Evolutionary conservation across 1,140 invertebrate species (phyloP).

Genomic region (Bombus fervidus): DNA sequence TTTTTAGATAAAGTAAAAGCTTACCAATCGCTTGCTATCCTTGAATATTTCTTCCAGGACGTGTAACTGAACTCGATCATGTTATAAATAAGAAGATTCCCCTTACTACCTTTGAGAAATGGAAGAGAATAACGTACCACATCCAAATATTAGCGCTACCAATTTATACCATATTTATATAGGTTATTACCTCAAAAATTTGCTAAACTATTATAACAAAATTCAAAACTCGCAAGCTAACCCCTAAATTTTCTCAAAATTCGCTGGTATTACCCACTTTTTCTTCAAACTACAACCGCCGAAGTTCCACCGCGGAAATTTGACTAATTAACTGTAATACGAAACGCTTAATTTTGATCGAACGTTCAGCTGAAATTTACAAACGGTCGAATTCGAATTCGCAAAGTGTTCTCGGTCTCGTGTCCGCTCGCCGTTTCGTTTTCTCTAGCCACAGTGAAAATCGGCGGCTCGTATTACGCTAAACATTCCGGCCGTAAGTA

Average conservation of each 20-base stretch:
- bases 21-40: too few relatives aligned
- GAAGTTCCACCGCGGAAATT: not conserved
- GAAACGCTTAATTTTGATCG: not conserved
- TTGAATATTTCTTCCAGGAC: too few relatives aligned
- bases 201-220: not conserved
- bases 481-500: constrained; percentile 37
- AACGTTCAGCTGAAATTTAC: not conserved
- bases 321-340: not conserved
- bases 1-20: not conserved
- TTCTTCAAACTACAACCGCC: not conserved
- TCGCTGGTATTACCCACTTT: not conserved
- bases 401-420: not conserved
- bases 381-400: not conserved
- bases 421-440: not conserved
- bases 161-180: not conserved
- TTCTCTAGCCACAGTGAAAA: not conserved
- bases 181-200: not conserved
- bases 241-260: not conserved
- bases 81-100: too few relatives aligned
- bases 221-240: not conserved
- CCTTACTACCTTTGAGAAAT: not conserved
- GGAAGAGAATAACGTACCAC: not conserved
- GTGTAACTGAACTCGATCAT: too few relatives aligned
- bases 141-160: not conserved
- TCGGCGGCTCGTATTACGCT: constrained; percentile 35